Conservation (phyloP, 2,113 vertebrate species). For the Seriola quinqueradiata region DNA sequence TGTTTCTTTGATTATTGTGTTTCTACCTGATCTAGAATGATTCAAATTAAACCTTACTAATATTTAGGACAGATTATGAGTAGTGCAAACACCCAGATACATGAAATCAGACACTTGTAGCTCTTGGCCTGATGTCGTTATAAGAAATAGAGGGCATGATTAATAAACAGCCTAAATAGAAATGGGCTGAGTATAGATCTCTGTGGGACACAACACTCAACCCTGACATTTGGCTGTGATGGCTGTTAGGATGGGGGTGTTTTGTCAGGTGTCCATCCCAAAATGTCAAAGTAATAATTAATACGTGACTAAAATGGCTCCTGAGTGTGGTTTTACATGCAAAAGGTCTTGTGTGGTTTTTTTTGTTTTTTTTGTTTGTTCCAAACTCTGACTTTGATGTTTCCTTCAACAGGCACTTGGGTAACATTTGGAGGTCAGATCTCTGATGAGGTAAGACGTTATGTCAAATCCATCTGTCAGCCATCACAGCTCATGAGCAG, state of each 20-base stretch:
- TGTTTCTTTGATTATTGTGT: no score
- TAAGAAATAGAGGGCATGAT: no score
- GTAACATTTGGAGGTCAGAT: slow-evolving; percentile 98
- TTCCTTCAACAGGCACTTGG: slow-evolving; percentile 92
- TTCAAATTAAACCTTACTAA: no score
- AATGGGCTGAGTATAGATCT: no score
- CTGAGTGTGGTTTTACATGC: background rate
- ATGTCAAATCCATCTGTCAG: slow-evolving; percentile 36
- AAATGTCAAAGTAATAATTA: slow-evolving; percentile 56
- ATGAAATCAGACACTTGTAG: no score
- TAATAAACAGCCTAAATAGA: no score
- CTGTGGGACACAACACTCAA: slow-evolving; percentile 18
- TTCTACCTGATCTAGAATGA: no score
- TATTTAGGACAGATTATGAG: no score
- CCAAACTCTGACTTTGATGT: slow-evolving; percentile 50
- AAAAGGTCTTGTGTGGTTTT: slow-evolving; percentile 11
- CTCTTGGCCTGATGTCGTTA: no score
- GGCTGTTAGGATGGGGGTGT: slow-evolving; percentile 7
- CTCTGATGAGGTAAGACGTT: slow-evolving; percentile 93
- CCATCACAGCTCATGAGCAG: slow-evolving; percentile 12
- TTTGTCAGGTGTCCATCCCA: slow-evolving; percentile 38
- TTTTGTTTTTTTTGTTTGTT: slow-evolving; percentile 11
- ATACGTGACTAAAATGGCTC: slow-evolving; percentile 16
- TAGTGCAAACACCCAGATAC: no score
- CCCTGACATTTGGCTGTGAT: slow-evolving; percentile 59